Evolutionary conservation across 2,888 invertebrate species (phyloP), one percentile per base, ranked within the genome.

Genomic region (Drosophila neonasuta): DNA sequence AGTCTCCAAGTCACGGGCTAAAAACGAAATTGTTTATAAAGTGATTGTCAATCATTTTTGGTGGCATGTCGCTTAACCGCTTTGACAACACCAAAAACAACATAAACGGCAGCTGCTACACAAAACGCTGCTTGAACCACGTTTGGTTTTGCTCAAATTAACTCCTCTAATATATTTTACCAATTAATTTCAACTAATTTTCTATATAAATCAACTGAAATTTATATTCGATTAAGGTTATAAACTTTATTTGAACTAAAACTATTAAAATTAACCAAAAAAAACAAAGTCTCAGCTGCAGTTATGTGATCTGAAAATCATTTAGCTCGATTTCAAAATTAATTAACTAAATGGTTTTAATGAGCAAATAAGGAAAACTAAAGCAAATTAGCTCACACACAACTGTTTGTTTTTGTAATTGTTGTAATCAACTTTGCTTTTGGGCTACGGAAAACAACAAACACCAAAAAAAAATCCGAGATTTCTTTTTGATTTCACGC

Each of bases 1-100:
- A 71, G 71, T 61, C 71, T 46, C 58, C 79, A 39, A 69, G 66
- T 72, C 78, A 70, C 71, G 68, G 59, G 60, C 65, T 59, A 71
- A 71, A 82, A 70, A 73, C 68, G 68, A 86, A 85, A 87, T 82
- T 61, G 83, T 87, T 83, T 83, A 76, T 80, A 83, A 83, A 83
- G 83, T 87, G 86, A 83, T 83, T 83, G 83, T 83, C 83, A 83
- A 83, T 83, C 86, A 83, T 85, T 87, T 83, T 83, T 73, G 74
- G 82, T 85, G 85, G 86, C 87, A 85, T 82, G 87, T 85, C 83
- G 82, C 72, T 68, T 79, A 85, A 78, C 84, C 72, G 75, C 80
- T 73, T 77, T 76, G 74, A 80, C 81, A 79, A 84, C 80, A 73
- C 49, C 57, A 77, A 41, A 62, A 77, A 24, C 59, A 20, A 44